Conservation (phyloP, 2,113 vertebrate species). For the Dissostichus mawsoni region DNA sequence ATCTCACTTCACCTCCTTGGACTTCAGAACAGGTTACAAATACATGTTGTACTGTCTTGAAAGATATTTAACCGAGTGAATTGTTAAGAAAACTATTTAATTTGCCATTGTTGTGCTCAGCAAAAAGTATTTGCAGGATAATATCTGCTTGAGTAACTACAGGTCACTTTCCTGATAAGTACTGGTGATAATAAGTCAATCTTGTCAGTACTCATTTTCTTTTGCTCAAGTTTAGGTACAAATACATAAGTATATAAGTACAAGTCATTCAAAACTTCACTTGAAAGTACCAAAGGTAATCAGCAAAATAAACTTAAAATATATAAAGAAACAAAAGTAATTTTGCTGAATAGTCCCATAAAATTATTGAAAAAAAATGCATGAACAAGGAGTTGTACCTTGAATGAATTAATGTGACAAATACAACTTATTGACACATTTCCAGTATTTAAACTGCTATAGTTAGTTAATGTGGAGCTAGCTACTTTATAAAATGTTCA, state of each 20-base stretch:
- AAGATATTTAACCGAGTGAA: background rate
- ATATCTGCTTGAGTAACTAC: background rate
- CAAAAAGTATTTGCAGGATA: background rate
- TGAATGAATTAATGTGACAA: no score
- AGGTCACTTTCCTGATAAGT: background rate
- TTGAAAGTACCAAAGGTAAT: background rate
- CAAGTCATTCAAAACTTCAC: background rate
- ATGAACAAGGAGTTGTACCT: no score
- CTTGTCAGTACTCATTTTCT: background rate
- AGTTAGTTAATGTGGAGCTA: background rate
- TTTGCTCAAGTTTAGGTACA: background rate
- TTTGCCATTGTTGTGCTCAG: background rate
- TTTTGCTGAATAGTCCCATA: background rate
- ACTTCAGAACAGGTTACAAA: background rate
- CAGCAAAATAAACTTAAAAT: background rate
- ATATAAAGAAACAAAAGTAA: background rate
- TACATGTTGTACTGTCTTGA: background rate
- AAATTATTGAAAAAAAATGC: background rate
- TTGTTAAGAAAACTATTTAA: background rate
- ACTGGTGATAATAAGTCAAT: background rate
- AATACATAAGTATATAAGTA: background rate
- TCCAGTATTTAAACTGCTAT: background rate
- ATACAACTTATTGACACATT: no score
- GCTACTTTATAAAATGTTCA: no score
- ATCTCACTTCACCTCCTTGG: background rate